phyloP scores from a whole-genome alignment of 2,888 invertebrate species.

The Clanis bilineata region DNA sequence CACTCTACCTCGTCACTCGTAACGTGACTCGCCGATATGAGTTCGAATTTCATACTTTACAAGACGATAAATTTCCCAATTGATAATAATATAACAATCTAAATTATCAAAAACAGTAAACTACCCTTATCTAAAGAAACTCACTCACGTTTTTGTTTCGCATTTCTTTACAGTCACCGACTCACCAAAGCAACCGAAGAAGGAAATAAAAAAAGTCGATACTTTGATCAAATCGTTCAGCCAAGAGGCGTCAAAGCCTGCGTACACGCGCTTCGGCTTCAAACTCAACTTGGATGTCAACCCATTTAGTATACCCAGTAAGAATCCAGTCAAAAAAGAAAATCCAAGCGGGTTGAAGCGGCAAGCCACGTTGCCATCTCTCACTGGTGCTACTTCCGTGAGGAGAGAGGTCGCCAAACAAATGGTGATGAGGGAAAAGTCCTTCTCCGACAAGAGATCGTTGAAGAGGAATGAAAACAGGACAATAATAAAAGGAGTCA shows the following conservation, averaged over 20 bases:
- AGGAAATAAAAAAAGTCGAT: conserved; percentile 27
- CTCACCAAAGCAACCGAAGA: conserved; percentile 28
- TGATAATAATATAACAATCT: not conserved
- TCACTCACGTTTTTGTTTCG: conserved; percentile 3
- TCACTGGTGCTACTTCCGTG: conserved; percentile 44
- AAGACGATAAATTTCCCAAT: too few species aligned
- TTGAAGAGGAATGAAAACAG: conserved; percentile 64
- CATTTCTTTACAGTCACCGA: conserved; percentile 40
- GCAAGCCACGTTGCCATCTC: conserved; percentile 45
- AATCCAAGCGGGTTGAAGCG: conserved; percentile 37
- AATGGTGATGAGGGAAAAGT: conserved; percentile 63
- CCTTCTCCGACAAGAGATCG: conserved; percentile 54
- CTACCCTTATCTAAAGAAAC: not conserved
- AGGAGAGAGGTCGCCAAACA: conserved; percentile 57
- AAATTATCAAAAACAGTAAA: not conserved
- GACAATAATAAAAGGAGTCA: conserved; percentile 83
- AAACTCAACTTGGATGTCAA: conserved; percentile 68
- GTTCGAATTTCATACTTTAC: too few species aligned
- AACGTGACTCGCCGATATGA: too few species aligned
- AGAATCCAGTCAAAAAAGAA: conserved; percentile 29
- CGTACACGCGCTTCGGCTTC: conserved; percentile 76
- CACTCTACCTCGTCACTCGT: too few species aligned
- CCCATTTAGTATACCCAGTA: conserved; percentile 59
- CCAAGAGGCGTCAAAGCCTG: conserved; percentile 37
- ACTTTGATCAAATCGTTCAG: conserved; percentile 40